Evolutionary conservation across 1,140 invertebrate species (phyloP).

Genomic region (Teleopsis dalmanni): DNA sequence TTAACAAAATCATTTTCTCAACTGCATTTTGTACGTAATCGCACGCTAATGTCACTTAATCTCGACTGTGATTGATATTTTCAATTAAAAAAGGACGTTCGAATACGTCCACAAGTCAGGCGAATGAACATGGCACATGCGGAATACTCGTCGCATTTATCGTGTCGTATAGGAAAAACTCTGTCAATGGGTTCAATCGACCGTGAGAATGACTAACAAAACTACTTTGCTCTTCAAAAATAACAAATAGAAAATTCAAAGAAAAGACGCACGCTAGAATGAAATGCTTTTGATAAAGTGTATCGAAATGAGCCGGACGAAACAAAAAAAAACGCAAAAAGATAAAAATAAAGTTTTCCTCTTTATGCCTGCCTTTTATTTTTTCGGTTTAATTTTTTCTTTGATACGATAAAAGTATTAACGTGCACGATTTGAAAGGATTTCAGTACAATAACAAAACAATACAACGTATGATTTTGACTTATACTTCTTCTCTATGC

Average conservation of each 20-base stretch:
- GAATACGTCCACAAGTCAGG: not conserved
- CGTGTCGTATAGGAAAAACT: not conserved
- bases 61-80: slow-evolving; percentile 14
- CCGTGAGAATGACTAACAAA: slow-evolving; percentile 11
- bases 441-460: too few relatives aligned
- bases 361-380: not conserved
- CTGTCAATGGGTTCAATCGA: slow-evolving; percentile 9
- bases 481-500: too few relatives aligned
- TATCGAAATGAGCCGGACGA: too few relatives aligned
- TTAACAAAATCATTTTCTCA: not conserved
- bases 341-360: too few relatives aligned
- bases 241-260: not conserved
- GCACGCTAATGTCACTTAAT: slow-evolving; percentile 13
- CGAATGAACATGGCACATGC: not conserved
- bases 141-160: not conserved
- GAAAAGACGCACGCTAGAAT: not conserved
- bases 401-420: too few relatives aligned
- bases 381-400: not conserved
- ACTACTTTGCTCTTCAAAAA: not conserved
- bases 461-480: too few relatives aligned
- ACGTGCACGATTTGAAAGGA: too few relatives aligned
- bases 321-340: too few relatives aligned
- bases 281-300: not conserved
- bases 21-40: not conserved
- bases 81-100: slow-evolving; percentile 13